A percentile compares a stretch with the other conserved stretches of the same genome.
Evolutionary conservation across 92 coral and sea anemone genomes (phyloP).

Genomic region (Epizoanthus stellaris): DNA sequence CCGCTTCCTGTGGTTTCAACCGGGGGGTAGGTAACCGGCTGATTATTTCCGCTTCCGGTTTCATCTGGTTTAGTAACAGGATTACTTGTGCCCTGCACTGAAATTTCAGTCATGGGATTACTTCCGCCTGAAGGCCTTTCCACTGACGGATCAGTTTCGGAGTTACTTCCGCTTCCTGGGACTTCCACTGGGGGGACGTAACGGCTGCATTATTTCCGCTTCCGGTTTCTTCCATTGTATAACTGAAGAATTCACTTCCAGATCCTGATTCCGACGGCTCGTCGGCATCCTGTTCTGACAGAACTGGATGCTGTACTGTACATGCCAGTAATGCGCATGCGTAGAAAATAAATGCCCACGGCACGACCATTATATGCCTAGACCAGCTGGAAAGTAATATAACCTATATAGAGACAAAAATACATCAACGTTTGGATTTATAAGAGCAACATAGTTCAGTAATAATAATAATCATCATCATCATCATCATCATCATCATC

Average conservation of each 20-base stretch:
- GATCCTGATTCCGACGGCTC: constrained; percentile 12
- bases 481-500: no score
- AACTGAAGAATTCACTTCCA: not conserved
- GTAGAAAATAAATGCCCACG: not conserved
- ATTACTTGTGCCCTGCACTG: constrained; percentile 19
- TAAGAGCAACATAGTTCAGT: no score
- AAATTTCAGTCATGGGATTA: not conserved
- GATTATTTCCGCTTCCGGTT: constrained; percentile 22
- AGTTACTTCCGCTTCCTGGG: not conserved
- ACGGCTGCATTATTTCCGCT: not conserved
- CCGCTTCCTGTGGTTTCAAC: not conserved
- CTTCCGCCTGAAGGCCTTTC: not conserved
- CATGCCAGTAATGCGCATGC: not conserved
- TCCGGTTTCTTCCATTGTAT: not conserved
- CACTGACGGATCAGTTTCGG: not conserved
- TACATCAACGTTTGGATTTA: no score
- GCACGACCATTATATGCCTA: not conserved
- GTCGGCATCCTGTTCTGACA: not conserved
- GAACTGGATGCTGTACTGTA: not conserved
- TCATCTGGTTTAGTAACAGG: constrained; percentile 19
- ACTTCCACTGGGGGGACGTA: not conserved
- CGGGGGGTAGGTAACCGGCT: constrained; percentile 10
- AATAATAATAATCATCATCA: no score
- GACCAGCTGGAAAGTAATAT: no score
- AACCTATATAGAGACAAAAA: no score